Percentiles rank a stretch among this genome's conserved stretches.
These are phyloP conservation scores for Galerucella nymphaeae DNA, from an alignment of 2,888 invertebrate species.

Conservation along the genomic window DNA sequence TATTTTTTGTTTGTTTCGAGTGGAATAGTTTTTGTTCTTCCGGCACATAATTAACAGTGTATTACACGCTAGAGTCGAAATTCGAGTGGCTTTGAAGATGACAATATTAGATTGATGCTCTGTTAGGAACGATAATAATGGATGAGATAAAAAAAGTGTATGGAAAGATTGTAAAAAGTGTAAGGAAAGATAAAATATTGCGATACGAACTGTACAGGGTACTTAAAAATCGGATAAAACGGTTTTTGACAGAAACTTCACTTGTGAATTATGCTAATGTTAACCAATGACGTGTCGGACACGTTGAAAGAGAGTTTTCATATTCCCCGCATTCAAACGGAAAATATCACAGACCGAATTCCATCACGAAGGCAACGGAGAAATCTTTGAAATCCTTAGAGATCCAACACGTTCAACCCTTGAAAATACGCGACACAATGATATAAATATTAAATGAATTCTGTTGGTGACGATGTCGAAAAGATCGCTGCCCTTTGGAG, in stretches of 20 bases:
- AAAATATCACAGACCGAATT: slow-evolving; percentile 15
- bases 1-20: not conserved
- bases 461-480: slow-evolving; percentile 5
- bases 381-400: slow-evolving; percentile 13
- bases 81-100: not conserved
- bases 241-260: not conserved
- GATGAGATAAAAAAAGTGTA: not conserved
- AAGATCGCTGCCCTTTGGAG: not conserved
- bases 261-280: not conserved
- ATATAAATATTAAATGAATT: slow-evolving; percentile 20
- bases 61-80: not conserved
- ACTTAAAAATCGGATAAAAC: too few species aligned
- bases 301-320: slow-evolving; percentile 1
- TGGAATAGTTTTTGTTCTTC: not conserved
- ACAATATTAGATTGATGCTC: not conserved
- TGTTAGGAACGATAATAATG: not conserved
- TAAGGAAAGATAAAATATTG: too few species aligned
- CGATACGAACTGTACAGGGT: too few species aligned
- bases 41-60: slow-evolving; percentile 2
- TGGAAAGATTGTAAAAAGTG: too few species aligned
- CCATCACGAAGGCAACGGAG: slow-evolving; percentile 14
- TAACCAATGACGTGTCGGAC: not conserved
- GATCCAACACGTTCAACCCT: slow-evolving; percentile 11
- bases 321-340: slow-evolving; percentile 5
- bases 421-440: slow-evolving; percentile 21